These are phyloP conservation scores for Tetramorium simillimum DNA, from an alignment of 1,140 invertebrate species.

Conservation along the genomic window DNA sequence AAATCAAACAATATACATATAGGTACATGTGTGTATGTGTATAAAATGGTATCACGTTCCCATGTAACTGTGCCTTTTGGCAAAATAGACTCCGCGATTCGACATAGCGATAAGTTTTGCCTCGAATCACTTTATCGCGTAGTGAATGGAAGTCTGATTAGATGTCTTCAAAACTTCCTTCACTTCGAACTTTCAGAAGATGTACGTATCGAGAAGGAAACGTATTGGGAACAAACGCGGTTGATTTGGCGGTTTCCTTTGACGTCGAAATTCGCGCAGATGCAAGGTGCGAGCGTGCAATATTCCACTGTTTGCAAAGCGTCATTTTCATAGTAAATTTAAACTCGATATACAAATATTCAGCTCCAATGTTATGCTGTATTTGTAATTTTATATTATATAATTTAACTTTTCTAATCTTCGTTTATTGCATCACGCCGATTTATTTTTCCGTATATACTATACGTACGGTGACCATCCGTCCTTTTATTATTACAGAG, in stretches of 20 bases:
- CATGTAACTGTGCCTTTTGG: neutral
- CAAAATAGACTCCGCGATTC: constrained; percentile 56
- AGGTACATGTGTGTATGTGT: neutral
- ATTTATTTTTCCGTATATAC: neutral
- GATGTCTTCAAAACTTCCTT: constrained; percentile 24
- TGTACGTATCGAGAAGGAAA: constrained; percentile 11
- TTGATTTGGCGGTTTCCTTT: constrained; percentile 11
- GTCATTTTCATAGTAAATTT: neutral
- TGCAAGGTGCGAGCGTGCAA: neutral
- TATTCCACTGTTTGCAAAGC: neutral
- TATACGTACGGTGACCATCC: too few relatives aligned
- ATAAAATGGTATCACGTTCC: constrained; percentile 53
- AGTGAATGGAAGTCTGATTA: constrained; percentile 51
- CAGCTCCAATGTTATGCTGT: neutral
- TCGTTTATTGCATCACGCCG: neutral
- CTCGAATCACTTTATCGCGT: constrained; percentile 14
- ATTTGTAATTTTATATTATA: neutral
- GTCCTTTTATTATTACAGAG: too few relatives aligned
- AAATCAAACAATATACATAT: constrained; percentile 7
- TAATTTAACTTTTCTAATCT: neutral
- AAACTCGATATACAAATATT: neutral
- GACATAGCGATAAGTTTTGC: constrained; percentile 24
- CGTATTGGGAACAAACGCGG: constrained; percentile 21
- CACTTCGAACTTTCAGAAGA: constrained; percentile 26
- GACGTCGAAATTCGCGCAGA: neutral